These are phyloP conservation scores for Palaemon carinicauda DNA, from an alignment of 1,140 invertebrate species.

Conservation along the genomic window DNA sequence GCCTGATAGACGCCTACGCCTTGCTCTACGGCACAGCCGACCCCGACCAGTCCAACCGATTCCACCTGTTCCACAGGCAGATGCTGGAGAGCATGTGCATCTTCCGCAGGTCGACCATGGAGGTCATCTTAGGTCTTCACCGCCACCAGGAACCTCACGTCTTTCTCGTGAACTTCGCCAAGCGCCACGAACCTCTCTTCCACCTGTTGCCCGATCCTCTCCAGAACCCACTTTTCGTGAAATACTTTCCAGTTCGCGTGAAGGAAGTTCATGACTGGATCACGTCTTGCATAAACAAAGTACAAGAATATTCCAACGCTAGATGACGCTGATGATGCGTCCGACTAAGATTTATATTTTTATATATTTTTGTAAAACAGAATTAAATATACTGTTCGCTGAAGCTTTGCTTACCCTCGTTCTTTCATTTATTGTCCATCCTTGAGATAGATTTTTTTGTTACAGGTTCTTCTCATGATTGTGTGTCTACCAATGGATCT, in stretches of 20 bases:
- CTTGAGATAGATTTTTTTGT: too few species aligned
- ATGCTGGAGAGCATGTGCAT: conserved; percentile 65
- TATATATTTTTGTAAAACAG: too few species aligned
- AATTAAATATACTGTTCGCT: too few species aligned
- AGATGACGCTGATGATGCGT: too few species aligned
- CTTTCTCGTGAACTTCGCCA: conserved; percentile 53
- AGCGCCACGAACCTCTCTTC: conserved; percentile 60
- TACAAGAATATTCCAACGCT: neutral
- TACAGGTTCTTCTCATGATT: too few species aligned
- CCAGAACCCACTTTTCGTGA: conserved; percentile 3
- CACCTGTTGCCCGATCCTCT: conserved; percentile 18
- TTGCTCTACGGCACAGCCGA: conserved; percentile 61
- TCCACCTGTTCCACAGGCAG: conserved; percentile 63
- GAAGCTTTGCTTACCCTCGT: too few species aligned
- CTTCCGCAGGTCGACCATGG: conserved; percentile 63
- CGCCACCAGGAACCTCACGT: conserved; percentile 24
- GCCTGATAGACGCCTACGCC: conserved; percentile 65
- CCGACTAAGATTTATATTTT: too few species aligned
- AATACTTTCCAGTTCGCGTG: conserved; percentile 44
- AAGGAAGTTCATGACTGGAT: conserved; percentile 44
- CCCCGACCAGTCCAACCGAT: conserved; percentile 56
- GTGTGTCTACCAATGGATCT: too few species aligned
- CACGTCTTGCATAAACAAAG: neutral
- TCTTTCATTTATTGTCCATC: too few species aligned
- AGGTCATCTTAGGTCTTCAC: conserved; percentile 58